Base-by-base conservation (phyloP, 2,888 invertebrate species). In the Ormyrus rosae region DNA sequence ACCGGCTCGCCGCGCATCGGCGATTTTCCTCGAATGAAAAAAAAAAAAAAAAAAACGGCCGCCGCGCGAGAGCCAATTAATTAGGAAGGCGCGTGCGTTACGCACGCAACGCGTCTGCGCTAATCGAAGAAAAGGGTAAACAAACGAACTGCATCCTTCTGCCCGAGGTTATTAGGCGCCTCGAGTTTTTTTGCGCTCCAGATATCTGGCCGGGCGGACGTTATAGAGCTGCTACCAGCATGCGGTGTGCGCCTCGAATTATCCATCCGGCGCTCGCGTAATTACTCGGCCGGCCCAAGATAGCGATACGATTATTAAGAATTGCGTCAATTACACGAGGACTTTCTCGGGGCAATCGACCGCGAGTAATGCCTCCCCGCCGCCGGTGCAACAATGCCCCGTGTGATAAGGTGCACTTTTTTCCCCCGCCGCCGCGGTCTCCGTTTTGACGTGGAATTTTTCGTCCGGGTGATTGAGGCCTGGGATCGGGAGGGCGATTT, bases 301-400 rank as follows among this genome's bases (percentile, higher is more conserved):
- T 73, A 78, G 55, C 72, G 78, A 78, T 78, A 60, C 72, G 19
- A 73, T 72, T 79, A 79, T 73, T 53, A 73, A 68, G 73, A 79
- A 73, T 73, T 73, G 78, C 72, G 73, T 68, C 73, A 63, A 78
- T 73, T 68, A 78, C 48, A 60, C 9, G n/a, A 56, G 70, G 53
- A 72, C 78, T 78, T 78, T 78, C 78, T 78, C n/a, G 45, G 56
- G n/a, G 34, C 65, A 65, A 64, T 73, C 74, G 50, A 65, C 65
- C 19, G 58, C 19, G 64, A 8, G 48, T 3, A 50, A n/a, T 53
- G 46, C 63, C 50, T 19, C 19, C 19, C 19, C 19, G 19, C n/a
- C 10, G 2, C 46, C 10, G 56, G 34, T 34, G 46, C 53, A 61
- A 71, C 61, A 71, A 71, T 71, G 48, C 45, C 6, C 53, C 2